These are phyloP conservation scores for Nyctereutes procyonoides DNA, from an alignment of 2,113 vertebrate species.

Conservation along the genomic window DNA sequence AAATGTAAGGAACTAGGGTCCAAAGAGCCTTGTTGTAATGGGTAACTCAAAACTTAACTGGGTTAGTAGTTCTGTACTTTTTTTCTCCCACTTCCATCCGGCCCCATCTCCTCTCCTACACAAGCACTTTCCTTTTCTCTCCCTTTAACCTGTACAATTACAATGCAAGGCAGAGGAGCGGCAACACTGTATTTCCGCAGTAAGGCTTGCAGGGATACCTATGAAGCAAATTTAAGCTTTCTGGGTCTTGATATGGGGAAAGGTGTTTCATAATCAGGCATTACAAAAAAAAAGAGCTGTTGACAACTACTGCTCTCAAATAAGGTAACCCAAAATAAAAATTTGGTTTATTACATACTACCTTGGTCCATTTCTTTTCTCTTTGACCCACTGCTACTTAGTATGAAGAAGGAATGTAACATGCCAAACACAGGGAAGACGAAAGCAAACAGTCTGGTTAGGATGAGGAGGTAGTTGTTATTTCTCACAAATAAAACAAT, in stretches of 20 bases:
- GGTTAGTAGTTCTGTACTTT: background rate
- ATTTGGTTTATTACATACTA: constrained; percentile 60
- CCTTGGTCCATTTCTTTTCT: background rate
- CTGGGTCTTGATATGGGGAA: background rate
- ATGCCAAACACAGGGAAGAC: constrained; percentile 37
- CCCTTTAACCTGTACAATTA: background rate
- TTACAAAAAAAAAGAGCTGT: background rate
- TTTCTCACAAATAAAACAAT: constrained; percentile 63
- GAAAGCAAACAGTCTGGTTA: constrained; percentile 30
- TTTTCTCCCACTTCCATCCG: background rate
- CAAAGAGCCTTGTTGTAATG: background rate
- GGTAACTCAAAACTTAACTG: background rate
- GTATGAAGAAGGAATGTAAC: constrained; percentile 40
- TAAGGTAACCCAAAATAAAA: constrained; percentile 25
- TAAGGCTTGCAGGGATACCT: background rate
- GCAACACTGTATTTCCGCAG: background rate
- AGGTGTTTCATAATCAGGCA: constrained; percentile 16
- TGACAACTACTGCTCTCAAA: constrained; percentile 28
- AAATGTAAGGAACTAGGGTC: background rate
- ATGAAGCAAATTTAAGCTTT: constrained; percentile 32
- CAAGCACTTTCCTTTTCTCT: background rate
- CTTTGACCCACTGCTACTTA: constrained; percentile 14
- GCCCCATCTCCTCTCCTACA: background rate
- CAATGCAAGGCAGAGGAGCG: background rate
- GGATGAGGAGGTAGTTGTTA: background rate